Base-by-base conservation (phyloP, 2,888 invertebrate genomes). In the Pseudococcus viburni region DNA sequence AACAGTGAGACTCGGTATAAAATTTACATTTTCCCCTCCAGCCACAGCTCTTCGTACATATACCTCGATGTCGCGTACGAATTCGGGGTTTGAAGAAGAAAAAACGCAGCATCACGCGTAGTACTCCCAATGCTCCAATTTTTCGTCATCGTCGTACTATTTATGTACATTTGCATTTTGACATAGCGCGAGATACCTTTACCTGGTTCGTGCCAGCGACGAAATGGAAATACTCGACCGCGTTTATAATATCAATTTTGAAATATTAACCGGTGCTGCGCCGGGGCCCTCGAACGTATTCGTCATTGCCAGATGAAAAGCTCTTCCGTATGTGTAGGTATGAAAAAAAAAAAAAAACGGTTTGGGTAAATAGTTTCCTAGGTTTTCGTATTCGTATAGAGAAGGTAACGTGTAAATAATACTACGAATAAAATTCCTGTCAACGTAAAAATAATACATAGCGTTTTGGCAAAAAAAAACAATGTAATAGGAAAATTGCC, bases 101-200 rank as follows among this genome's bases (percentile, higher is more conserved):
- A 59, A 59, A 59, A 59, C 5, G n/a, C 9, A 59, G 19, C 59
- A 19, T 59, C 59, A 59, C 59, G 59, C 19, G 19, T n/a, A 59
- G 59, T 59, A 59, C 59, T 59, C 59, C 59, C 59, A 59, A 59
- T 59, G 59, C 59, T 59, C n/a, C 59, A 59, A 59, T 59, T 59
- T 59, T 59, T 59, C 59, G 59, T 19, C 59, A 59, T 59, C 59
- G 59, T 59, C 19, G 59, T 59, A 59, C 59, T 59, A 59, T 59
- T 59, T 59, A 59, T 19, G 19, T 59, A 59, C 19, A 59, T 59
- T 59, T 59, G 59, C 59, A 59, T 59, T 59, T 59, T 59, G 59
- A 59, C 59, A 6, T 59, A 9, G 59, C 59, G 17, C 55, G 17
- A 17, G 55, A 33, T 55, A 59, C 19, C n/a, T 59, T n/a, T n/a